A percentile compares a stretch with the other conserved stretches of the same genome.
Evolutionary conservation across 2,113 vertebrate genomes (phyloP).

Genomic region (Poeciliopsis prolifica): DNA sequence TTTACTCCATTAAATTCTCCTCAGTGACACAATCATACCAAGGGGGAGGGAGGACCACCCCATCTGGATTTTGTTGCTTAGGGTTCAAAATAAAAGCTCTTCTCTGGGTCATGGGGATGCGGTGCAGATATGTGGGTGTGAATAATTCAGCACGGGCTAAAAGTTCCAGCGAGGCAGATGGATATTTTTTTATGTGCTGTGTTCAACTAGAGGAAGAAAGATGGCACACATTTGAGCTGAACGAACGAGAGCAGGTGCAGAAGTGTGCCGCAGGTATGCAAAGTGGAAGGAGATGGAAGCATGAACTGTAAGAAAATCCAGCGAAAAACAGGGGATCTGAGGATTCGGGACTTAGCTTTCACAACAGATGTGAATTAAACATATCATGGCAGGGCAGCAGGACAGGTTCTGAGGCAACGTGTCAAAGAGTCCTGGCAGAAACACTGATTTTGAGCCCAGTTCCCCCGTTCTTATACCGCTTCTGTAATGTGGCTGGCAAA

Average conservation of each 20-base stretch:
- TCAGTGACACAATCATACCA: slow-evolving; percentile 34
- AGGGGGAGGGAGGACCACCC: slow-evolving; percentile 25
- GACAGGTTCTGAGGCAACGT: slow-evolving; percentile 51
- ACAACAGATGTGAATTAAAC: slow-evolving; percentile 70
- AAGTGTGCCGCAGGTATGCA: neutral
- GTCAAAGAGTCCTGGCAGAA: slow-evolving; percentile 72
- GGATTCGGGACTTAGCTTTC: slow-evolving; percentile 58
- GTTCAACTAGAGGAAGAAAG: slow-evolving; percentile 60
- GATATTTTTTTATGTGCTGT: slow-evolving; percentile 58
- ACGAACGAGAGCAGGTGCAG: slow-evolving; percentile 28
- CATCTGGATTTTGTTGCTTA: slow-evolving; percentile 63
- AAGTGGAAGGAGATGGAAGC: slow-evolving; percentile 8
- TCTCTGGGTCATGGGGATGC: slow-evolving; percentile 61
- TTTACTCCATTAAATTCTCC: slow-evolving; percentile 60
- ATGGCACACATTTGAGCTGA: slow-evolving; percentile 46
- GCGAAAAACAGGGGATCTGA: neutral
- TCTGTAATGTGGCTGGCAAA: slow-evolving; percentile 41
- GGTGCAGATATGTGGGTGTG: slow-evolving; percentile 61
- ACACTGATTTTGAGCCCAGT: slow-evolving; percentile 66
- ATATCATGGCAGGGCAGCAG: slow-evolving; percentile 42
- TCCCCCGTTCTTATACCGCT: slow-evolving; percentile 39
- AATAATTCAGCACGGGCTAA: slow-evolving; percentile 77
- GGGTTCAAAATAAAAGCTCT: slow-evolving; percentile 74
- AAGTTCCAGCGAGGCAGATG: slow-evolving; percentile 57
- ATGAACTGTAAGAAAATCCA: neutral